Evolutionary conservation across 1,140 invertebrate genomes (phyloP).

Genomic region (Pteromalus puparum): DNA sequence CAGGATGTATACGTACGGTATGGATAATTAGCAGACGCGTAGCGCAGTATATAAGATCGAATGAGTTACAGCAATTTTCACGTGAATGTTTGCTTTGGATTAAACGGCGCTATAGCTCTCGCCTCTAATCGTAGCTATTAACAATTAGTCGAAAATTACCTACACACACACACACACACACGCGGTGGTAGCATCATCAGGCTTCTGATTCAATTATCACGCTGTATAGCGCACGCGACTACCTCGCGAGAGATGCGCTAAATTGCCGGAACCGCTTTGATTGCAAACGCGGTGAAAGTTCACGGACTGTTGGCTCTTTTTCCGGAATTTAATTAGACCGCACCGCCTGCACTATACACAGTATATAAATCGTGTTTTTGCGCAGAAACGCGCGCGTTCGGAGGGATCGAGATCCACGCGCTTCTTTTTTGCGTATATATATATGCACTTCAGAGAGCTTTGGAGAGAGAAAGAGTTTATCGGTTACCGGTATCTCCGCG

Average conservation of each 20-base stretch:
- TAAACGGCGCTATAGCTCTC: neutral
- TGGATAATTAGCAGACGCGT: neutral
- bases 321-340: slow-evolving; percentile 35
- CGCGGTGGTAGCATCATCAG: no score
- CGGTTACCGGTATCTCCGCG: no score
- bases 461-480: neutral
- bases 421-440: neutral
- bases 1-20: no score
- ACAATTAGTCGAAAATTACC: slow-evolving; percentile 7
- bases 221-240: neutral
- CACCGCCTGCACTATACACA: no score
- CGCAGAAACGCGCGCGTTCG: no score
- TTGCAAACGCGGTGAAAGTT: slow-evolving; percentile 65
- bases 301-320: slow-evolving; percentile 24
- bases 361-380: slow-evolving; percentile 22
- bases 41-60: no score
- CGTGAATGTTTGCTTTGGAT: neutral
- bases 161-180: neutral
- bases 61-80: neutral
- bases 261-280: slow-evolving; percentile 57
- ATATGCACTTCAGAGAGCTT: neutral
- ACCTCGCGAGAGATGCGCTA: slow-evolving; percentile 24
- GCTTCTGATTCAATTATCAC: slow-evolving; percentile 11
- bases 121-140: neutral
- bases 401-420: neutral